These are phyloP conservation scores for Chascanopsetta lugubris DNA, from an alignment of 2,113 vertebrate species.

Conservation along the genomic window DNA sequence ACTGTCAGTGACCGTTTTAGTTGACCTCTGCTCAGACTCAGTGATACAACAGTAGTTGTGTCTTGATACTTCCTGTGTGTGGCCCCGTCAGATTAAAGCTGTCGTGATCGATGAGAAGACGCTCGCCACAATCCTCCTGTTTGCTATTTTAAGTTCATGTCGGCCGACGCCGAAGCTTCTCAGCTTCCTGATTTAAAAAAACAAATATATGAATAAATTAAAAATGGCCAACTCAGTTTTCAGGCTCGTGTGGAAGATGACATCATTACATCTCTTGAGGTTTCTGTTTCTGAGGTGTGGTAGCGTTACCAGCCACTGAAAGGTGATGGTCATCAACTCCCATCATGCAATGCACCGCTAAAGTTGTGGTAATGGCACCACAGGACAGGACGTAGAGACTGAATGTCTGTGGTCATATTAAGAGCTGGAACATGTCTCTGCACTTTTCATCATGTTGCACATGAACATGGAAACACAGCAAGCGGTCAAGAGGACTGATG, in stretches of 20 bases:
- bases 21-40: background rate
- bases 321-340: background rate
- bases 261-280: background rate
- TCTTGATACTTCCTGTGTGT: background rate
- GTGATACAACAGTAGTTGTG: background rate
- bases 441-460: slow-evolving; percentile 48
- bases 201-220: too few relatives aligned
- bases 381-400: background rate
- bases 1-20: too few relatives aligned
- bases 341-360: background rate
- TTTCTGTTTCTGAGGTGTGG: background rate
- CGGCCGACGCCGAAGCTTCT: too few relatives aligned
- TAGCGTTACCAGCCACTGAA: background rate
- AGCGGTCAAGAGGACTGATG: background rate
- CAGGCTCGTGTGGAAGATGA: background rate
- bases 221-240: background rate
- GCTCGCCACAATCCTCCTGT: background rate
- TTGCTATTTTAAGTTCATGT: background rate
- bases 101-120: background rate
- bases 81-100: background rate
- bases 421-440: slow-evolving; percentile 18
- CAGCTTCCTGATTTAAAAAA: background rate
- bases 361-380: background rate
- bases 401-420: slow-evolving; percentile 28
- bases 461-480: slow-evolving; percentile 9